Percentiles rank a stretch among this genome's conserved stretches.
phyloP scores from a whole-genome alignment of 2,888 invertebrate genomes.

The Osmoderma eremita region DNA sequence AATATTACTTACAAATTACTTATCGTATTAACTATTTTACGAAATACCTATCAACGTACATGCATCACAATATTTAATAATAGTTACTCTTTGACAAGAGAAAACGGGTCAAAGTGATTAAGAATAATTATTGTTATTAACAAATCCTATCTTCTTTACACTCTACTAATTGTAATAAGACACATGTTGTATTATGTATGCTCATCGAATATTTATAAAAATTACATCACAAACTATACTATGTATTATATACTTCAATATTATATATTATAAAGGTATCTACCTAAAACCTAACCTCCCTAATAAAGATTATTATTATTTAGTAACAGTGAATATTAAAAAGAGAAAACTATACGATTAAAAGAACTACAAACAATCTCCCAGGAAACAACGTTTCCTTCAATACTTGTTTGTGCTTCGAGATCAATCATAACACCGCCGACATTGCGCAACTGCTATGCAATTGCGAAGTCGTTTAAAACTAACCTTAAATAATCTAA shows the following conservation, averaged over 20 bases:
- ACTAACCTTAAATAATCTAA: slow-evolving; percentile 28
- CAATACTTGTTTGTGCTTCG: slow-evolving; percentile 58
- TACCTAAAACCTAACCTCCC: slow-evolving; percentile 23
- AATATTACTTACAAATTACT: slow-evolving; percentile 45
- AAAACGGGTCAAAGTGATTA: slow-evolving; percentile 36
- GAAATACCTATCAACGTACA: slow-evolving; percentile 50
- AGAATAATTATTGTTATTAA: slow-evolving; percentile 26
- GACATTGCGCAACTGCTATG: slow-evolving; percentile 53
- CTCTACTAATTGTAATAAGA: slow-evolving; percentile 61
- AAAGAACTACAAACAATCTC: slow-evolving; percentile 38
- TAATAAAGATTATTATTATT: slow-evolving; percentile 27
- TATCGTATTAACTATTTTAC: slow-evolving; percentile 45
- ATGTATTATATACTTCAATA: slow-evolving; percentile 37
- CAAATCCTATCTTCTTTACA: slow-evolving; percentile 51
- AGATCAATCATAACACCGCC: slow-evolving; percentile 64
- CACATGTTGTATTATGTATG: slow-evolving; percentile 60
- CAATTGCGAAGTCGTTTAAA: slow-evolving; percentile 37
- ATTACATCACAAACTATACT: slow-evolving; percentile 46
- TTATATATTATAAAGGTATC: slow-evolving; percentile 22
- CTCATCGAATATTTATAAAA: slow-evolving; percentile 52
- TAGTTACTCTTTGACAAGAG: slow-evolving; percentile 40
- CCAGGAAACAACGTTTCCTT: slow-evolving; percentile 38
- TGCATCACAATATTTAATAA: slow-evolving; percentile 49
- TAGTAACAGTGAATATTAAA: slow-evolving; percentile 29
- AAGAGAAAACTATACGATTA: slow-evolving; percentile 23